Percentiles rank a stretch among this genome's conserved stretches.
These are phyloP conservation scores for Tenebrosternarchus preto DNA, from an alignment of 2,113 vertebrate species.

Conservation along the genomic window DNA sequence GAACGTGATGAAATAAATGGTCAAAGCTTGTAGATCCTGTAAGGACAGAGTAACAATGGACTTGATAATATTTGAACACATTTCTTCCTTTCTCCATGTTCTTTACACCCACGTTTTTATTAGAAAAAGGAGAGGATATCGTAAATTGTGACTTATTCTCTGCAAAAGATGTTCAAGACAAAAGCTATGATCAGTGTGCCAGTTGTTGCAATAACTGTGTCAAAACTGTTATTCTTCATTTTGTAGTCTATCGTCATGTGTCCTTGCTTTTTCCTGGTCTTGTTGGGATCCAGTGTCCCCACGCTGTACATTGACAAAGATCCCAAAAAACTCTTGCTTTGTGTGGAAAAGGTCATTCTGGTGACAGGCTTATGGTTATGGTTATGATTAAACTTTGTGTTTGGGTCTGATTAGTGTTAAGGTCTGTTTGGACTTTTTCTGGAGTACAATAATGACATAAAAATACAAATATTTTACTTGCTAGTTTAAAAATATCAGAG, in stretches of 20 bases:
- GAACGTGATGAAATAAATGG: background rate
- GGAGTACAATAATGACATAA: background rate
- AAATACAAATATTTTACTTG: background rate
- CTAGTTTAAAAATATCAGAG: background rate
- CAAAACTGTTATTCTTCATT: constrained; percentile 22
- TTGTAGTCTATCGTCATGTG: background rate
- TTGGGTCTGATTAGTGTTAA: background rate
- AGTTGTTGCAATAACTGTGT: background rate
- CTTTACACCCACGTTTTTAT: no score
- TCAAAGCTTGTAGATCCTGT: no score
- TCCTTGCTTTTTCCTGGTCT: constrained; percentile 24
- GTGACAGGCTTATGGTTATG: background rate
- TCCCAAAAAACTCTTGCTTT: background rate
- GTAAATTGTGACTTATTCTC: no score
- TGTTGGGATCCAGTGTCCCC: constrained; percentile 14
- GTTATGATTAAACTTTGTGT: background rate
- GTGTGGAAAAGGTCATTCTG: background rate
- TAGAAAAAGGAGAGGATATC: no score
- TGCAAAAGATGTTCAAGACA: background rate
- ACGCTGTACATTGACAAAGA: background rate
- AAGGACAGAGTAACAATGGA: no score
- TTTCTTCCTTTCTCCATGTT: no score
- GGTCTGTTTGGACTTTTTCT: background rate
- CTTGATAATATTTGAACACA: no score
- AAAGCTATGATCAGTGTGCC: background rate